Conservation (phyloP, 1,140 invertebrate species). For the Drosophila teissieri region DNA sequence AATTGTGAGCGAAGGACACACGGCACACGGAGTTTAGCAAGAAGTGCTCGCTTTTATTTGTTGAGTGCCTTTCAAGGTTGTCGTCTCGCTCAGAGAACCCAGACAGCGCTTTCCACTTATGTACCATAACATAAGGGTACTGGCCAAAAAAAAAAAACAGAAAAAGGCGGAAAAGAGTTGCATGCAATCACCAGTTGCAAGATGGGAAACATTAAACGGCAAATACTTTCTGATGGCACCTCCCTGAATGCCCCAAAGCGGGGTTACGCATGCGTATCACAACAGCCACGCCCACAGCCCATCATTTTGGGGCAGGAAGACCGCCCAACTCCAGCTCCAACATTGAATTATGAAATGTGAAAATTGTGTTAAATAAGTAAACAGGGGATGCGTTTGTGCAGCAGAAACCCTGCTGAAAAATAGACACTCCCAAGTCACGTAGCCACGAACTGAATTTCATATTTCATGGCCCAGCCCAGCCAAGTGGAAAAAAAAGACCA, state of each 20-base stretch:
- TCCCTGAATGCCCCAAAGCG: conserved; percentile 19
- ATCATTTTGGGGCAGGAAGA: neutral
- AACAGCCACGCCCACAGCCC: conserved; percentile 10
- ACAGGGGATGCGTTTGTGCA: conserved; percentile 66
- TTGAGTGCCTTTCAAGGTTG: conserved; percentile 77
- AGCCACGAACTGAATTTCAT: conserved; percentile 55
- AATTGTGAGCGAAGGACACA: conserved; percentile 50
- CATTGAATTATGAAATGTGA: conserved; percentile 72
- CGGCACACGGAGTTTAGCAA: neutral
- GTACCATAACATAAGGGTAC: neutral
- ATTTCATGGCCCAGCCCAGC: conserved; percentile 42
- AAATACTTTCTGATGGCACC: conserved; percentile 16
- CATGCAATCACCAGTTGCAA: conserved; percentile 30
- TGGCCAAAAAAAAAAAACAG: neutral
- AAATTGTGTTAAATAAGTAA: conserved; percentile 81
- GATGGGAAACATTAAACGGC: conserved; percentile 49
- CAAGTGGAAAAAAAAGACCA: conserved; percentile 21
- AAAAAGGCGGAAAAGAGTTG: conserved; percentile 23
- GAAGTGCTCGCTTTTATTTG: conserved; percentile 57
- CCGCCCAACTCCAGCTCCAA: neutral
- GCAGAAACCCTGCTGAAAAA: conserved; percentile 7
- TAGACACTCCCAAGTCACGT: conserved; percentile 62
- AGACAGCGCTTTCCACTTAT: conserved; percentile 71
- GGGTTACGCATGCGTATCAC: conserved; percentile 68
- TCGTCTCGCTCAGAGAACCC: conserved; percentile 40